Evolutionary conservation across 2,113 vertebrate genomes (phyloP).

Genomic region (Anguilla rostrata): DNA sequence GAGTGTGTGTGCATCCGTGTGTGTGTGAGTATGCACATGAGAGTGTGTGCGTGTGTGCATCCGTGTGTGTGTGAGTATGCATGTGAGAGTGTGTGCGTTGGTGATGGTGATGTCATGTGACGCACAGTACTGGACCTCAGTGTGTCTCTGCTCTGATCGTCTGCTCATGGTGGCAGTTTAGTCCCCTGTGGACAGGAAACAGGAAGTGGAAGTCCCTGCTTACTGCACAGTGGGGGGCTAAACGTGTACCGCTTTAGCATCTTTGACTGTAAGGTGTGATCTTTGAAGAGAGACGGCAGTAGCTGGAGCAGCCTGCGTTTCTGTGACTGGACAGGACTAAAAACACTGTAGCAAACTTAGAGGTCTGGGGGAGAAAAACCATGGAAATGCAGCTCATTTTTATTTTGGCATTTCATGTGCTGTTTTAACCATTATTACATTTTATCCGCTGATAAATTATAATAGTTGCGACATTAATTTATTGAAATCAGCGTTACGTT

Average conservation of each 20-base stretch:
- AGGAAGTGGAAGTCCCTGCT: neutral
- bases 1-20: neutral
- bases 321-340: neutral
- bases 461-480: constrained; percentile 16
- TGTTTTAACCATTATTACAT: neutral
- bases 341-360: neutral
- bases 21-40: neutral
- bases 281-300: neutral
- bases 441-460: constrained; percentile 2
- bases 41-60: neutral
- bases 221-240: neutral
- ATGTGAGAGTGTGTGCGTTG: no score
- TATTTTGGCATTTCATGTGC: neutral
- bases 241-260: neutral
- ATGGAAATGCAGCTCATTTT: neutral
- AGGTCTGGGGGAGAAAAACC: neutral
- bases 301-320: neutral
- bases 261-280: neutral
- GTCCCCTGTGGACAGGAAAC: neutral
- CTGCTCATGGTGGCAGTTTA: neutral
- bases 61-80: neutral
- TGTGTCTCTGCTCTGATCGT: neutral
- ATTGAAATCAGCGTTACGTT: neutral
- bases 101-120: neutral
- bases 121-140: neutral